Percentiles rank a stretch among this genome's conserved stretches.
phyloP scores from a whole-genome alignment of 2,888 invertebrate genomes.

The Chymomyza procnemis region DNA sequence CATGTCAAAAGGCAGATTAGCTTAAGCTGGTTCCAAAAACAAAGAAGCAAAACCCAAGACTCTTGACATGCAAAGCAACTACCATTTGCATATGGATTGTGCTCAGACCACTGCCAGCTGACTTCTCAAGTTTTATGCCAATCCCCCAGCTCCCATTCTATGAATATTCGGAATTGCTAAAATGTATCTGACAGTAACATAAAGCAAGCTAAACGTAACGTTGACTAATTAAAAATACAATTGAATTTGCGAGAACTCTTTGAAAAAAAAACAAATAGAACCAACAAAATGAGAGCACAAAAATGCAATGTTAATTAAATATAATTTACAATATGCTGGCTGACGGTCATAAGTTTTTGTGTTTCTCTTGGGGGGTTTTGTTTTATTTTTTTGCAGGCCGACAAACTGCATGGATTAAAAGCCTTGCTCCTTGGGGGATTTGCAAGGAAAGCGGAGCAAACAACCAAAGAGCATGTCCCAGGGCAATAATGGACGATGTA shows the following conservation, averaged over 20 bases:
- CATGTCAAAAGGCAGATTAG: slow-evolving; percentile 35
- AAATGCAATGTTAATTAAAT: slow-evolving; percentile 72
- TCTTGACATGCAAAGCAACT: slow-evolving; percentile 17
- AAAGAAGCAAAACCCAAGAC: not conserved
- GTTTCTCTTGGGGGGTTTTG: too few species aligned
- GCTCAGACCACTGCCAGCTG: too few species aligned
- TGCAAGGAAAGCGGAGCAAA: slow-evolving; percentile 44
- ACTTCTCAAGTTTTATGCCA: not conserved
- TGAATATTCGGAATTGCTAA: slow-evolving; percentile 63
- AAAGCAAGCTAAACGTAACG: slow-evolving; percentile 31
- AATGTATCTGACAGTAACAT: slow-evolving; percentile 43
- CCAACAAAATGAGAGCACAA: slow-evolving; percentile 40
- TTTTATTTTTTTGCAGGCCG: not conserved
- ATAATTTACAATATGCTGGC: slow-evolving; percentile 74
- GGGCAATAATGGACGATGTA: slow-evolving; percentile 74
- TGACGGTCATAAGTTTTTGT: slow-evolving; percentile 67
- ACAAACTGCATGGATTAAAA: slow-evolving; percentile 5
- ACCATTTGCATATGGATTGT: not conserved
- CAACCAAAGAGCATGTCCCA: slow-evolving; percentile 73
- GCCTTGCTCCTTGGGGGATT: not conserved
- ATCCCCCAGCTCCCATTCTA: slow-evolving; percentile 4
- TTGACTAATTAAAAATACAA: slow-evolving; percentile 69
- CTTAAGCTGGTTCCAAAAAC: not conserved
- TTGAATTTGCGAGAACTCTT: slow-evolving; percentile 50
- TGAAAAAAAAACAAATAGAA: not conserved